Conservation (phyloP, 2,797 vertebrate species). For the Apodemus agrarius region DNA sequence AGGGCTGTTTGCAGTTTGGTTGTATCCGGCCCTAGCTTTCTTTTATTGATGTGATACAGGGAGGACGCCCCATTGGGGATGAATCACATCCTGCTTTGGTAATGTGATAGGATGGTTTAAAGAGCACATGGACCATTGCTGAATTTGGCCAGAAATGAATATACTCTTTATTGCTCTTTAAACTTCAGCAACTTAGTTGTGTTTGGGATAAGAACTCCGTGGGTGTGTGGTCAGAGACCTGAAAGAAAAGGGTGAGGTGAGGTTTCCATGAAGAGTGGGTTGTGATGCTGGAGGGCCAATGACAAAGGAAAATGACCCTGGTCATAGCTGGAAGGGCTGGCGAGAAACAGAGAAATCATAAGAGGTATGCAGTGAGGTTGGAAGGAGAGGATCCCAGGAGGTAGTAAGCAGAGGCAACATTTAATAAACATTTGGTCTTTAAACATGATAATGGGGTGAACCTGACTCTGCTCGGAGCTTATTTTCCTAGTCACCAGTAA, state of each 20-base stretch:
- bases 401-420: neutral
- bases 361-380: neutral
- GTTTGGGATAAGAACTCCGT: neutral
- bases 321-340: neutral
- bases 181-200: neutral
- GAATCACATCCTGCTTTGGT: constrained; percentile 69
- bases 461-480: neutral
- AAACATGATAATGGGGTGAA: neutral
- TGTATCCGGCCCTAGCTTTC: neutral
- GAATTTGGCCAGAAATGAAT: constrained; percentile 43
- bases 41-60: constrained; percentile 6
- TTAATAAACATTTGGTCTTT: neutral
- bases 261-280: neutral
- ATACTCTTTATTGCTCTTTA: constrained; percentile 12
- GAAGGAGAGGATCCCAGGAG: neutral
- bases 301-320: neutral
- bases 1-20: neutral
- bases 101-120: constrained; percentile 35
- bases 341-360: neutral
- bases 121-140: neutral
- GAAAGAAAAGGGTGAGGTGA: neutral
- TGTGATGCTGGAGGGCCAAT: neutral
- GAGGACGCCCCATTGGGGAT: neutral
- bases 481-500: neutral
- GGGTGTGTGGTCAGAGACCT: neutral